These are phyloP conservation scores for Eudemis profundana DNA, from an alignment of 2,888 invertebrate genomes.

Conservation along the genomic window DNA sequence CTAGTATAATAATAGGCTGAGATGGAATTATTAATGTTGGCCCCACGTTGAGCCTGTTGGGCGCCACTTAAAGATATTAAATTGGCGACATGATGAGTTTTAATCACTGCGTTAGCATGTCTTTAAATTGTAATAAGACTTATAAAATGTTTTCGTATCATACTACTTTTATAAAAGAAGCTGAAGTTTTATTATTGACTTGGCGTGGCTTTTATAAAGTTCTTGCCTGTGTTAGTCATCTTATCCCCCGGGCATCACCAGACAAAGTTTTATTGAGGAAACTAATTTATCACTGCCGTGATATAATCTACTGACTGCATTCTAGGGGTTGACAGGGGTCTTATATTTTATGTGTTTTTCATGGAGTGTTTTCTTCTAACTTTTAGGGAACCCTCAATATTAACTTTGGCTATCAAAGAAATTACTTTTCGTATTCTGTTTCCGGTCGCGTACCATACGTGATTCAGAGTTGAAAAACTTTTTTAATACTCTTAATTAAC, in stretches of 20 bases:
- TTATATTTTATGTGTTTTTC: slow-evolving; percentile 57
- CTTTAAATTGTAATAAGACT: slow-evolving; percentile 7
- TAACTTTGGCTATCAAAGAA: slow-evolving; percentile 9
- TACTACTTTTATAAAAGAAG: background rate
- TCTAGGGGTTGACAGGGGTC: slow-evolving; percentile 55
- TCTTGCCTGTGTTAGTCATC: slow-evolving; percentile 50
- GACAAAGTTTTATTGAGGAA: slow-evolving; percentile 63
- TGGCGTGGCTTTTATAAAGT: slow-evolving; percentile 20
- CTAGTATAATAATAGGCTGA: slow-evolving; percentile 58
- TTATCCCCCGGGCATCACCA: slow-evolving; percentile 48
- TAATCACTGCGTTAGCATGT: background rate
- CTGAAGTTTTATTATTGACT: slow-evolving; percentile 24
- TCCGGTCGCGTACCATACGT: slow-evolving; percentile 35
- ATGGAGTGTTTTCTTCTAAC: slow-evolving; percentile 51
- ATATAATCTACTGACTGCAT: slow-evolving; percentile 66
- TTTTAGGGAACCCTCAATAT: slow-evolving; percentile 18
- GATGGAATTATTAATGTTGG: slow-evolving; percentile 61
- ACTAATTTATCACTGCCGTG: slow-evolving; percentile 68
- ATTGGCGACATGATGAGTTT: slow-evolving; percentile 16
- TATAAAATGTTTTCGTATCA: background rate
- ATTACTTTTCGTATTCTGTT: slow-evolving; percentile 1
- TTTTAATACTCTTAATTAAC: slow-evolving; percentile 12
- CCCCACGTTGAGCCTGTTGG: slow-evolving; percentile 70
- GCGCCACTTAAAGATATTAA: slow-evolving; percentile 58
- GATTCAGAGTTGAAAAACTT: slow-evolving; percentile 18